These are phyloP conservation scores for pig (Sus scrofa) DNA, from an alignment of 2,113 vertebrate genomes.

Conservation along the genomic window T2T-Sscrofa CM000818.6:65378001-65378500, in stretches of 20 bases:
- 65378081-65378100: neutral
- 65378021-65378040: neutral
- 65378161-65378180: constrained; percentile 95
- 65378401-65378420: neutral
- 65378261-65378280: constrained; percentile 89
- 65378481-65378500: neutral
- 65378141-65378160: constrained; percentile 99
- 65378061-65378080: neutral
- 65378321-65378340: neutral
- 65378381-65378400: neutral
- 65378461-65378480: neutral
- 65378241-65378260: constrained; percentile 96
- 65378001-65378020: neutral
- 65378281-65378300: neutral
- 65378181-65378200: constrained; percentile 97
- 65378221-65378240: constrained; percentile 96
- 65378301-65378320: neutral
- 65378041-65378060: neutral
- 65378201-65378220: constrained; percentile 99
- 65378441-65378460: neutral
- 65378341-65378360: neutral
- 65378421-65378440: neutral
- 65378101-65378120: rapidly evolving
- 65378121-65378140: constrained; percentile 93
- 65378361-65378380: neutral